Evolutionary conservation across 1,140 invertebrate genomes (phyloP).

Genomic region (Eumeta japonica): DNA sequence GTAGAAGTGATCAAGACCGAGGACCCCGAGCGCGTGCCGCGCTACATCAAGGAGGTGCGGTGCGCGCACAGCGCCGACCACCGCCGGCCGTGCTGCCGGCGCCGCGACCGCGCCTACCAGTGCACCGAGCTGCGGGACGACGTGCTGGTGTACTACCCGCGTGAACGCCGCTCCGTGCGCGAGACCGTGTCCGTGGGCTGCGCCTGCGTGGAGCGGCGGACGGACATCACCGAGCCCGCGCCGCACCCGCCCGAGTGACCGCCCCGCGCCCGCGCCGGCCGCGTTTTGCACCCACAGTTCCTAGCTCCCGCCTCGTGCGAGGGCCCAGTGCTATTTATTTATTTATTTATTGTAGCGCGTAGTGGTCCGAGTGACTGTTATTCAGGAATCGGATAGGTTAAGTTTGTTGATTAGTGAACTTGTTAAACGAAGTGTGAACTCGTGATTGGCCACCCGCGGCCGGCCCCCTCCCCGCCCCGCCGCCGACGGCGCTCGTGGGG

Average conservation of each 20-base stretch:
- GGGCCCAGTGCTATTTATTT: slow-evolving; percentile 7
- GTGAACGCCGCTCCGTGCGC: slow-evolving; percentile 5
- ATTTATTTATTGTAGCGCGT: slow-evolving; percentile 8
- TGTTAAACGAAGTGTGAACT: not conserved
- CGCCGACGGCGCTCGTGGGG: too few relatives aligned
- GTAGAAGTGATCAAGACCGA: slow-evolving; percentile 26
- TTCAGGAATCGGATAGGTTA: not conserved
- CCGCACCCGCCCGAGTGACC: slow-evolving; percentile 8
- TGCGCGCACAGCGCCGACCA: slow-evolving; percentile 24
- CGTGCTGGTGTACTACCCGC: slow-evolving; percentile 31
- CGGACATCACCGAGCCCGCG: slow-evolving; percentile 5
- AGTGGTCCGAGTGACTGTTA: slow-evolving; percentile 1
- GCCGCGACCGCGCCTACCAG: slow-evolving; percentile 20
- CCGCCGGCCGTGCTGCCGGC: slow-evolving; percentile 27
- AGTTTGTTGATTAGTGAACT: not conserved
- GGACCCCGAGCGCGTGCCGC: slow-evolving; percentile 28
- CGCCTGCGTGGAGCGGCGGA: slow-evolving; percentile 23
- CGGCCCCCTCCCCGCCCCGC: too few relatives aligned
- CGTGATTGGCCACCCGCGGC: not conserved
- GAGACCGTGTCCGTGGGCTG: slow-evolving; percentile 35
- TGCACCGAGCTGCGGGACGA: slow-evolving; percentile 37
- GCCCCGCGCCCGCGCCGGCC: slow-evolving; percentile 11
- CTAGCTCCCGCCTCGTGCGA: not conserved
- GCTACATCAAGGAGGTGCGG: slow-evolving; percentile 33
- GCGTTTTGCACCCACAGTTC: slow-evolving; percentile 4